phyloP scores from a whole-genome alignment of 2,888 invertebrate species.

The Orchestes rusci region DNA sequence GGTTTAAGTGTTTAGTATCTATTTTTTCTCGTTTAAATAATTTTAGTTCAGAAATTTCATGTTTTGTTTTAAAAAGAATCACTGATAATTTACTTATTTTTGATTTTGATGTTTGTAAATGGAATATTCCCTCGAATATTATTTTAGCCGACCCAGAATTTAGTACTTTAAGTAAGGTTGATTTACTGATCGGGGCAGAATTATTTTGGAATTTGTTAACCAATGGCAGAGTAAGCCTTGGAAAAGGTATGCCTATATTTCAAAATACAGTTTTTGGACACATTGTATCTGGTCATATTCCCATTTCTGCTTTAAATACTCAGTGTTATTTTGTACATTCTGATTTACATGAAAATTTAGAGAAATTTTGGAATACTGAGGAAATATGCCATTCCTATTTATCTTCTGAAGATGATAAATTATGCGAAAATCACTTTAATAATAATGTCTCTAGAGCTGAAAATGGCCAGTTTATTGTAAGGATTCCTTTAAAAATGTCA shows the following conservation, averaged over 20 bases:
- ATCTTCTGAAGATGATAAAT: slow-evolving; percentile 2
- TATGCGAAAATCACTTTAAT: slow-evolving; percentile 8
- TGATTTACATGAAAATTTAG: slow-evolving; percentile 3
- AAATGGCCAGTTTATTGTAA: slow-evolving; percentile 2
- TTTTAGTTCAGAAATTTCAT: slow-evolving; percentile 1
- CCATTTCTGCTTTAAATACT: neutral
- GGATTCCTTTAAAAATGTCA: slow-evolving; percentile 6
- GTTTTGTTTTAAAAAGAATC: slow-evolving; percentile 3
- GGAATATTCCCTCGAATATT: neutral
- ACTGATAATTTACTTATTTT: slow-evolving; percentile 4
- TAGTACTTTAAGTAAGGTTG: neutral
- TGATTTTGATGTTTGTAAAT: slow-evolving; percentile 1
- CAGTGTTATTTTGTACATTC: neutral
- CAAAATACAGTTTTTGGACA: neutral
- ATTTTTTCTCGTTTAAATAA: slow-evolving; percentile 1
- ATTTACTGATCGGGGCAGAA: neutral
- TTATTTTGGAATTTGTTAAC: slow-evolving; percentile 1
- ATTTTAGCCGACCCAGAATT: neutral
- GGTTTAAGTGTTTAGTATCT: slow-evolving; percentile 2
- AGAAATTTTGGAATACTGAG: slow-evolving; percentile 5
- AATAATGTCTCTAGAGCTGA: slow-evolving; percentile 1
- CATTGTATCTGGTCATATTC: slow-evolving; percentile 1
- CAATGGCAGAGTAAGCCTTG: neutral
- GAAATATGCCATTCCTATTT: neutral
- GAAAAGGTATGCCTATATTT: neutral